Evolutionary conservation across 2,888 invertebrate species (phyloP), one percentile per base, ranked within the genome.

Genomic region (Acrobasis consociella): DNA sequence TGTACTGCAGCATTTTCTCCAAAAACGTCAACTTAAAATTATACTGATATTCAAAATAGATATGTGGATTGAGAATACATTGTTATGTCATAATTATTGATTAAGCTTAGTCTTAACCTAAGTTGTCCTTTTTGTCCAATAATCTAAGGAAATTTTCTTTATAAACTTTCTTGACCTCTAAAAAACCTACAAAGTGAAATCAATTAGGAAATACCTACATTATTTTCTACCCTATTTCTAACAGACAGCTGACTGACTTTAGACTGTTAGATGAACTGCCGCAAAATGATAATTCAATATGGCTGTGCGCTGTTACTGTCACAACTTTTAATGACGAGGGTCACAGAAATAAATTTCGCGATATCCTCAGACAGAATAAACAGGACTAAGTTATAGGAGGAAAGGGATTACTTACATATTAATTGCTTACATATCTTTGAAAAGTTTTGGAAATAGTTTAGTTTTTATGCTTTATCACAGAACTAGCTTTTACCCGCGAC

Each of bases 311-410:
- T 74, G 74, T 68, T 63, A 66, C 73, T 72, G 80, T 77, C 78
- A 70, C 66, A 85, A 84, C 82, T 84, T 85, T 82, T 85, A 82
- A 83, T 84, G 83, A 85, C 73, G 75, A 85, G 80, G 85, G 84
- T 85, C 67, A 74, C 70, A 66, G 59, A 73, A 75, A 77, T 75
- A 74, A n/a, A 79, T 76, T 79, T 73, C 71, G 67, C 69, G 66
- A 73, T 71, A 74, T 65, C 69, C 68, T 64, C 60, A 71, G 66
- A 70, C 64, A 58, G 56, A 38, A 63, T 62, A 39, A 37, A 49
- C 59, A 49, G 62, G 53, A 60, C 38, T 62, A 63, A 53, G 10
- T 56, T 37, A 55, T 61, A 66, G 64, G 58, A 62, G 63, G 60
- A 65, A 2, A 22, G 22, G 3, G 22, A 22, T 22, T 2, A 22